Evolutionary conservation across 92 coral and sea anemone species (phyloP), one percentile per base, ranked within the genome.

Genomic region (Epizoanthus rinbou): DNA sequence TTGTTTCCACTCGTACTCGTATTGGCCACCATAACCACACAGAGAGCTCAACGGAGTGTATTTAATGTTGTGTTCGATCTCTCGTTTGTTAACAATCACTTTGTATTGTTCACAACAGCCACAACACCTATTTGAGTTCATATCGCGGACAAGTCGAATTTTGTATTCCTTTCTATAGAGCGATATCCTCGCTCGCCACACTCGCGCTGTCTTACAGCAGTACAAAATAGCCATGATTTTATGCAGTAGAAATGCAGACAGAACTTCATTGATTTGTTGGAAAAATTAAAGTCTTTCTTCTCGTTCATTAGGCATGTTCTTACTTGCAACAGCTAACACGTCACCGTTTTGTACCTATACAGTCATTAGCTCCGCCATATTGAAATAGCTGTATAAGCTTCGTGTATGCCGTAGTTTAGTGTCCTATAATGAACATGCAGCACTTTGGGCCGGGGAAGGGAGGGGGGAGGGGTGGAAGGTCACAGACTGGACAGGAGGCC

Each of bases 1-100:
- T 23, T 85, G 83, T 66, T 85, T 75, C 91, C 91, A 88, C 28
- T 79, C 83, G 13, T 79, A 85, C 43, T 88, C 89, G 17, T 78
- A 63, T 8, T 78, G 82, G 6, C 91, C 89, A 52, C 76, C 78
- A 31, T 78, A 50, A 64, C 82, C 82, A 67, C 87, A 88, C 18
- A 88, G 78, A 8, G 82, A 80, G 39, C 85, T 85, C 52, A 80
- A 88, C 4, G 80, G 82, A 14, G 78, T 47, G 64, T 79, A 81
- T 22, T 84, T 80, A 11, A 88, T 56, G 52, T 74, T 23, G 21
- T 70, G 83, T 5, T 84, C 67, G 21, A 88, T 56, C 33, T 69
- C 80, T 52, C 70, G 39, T 45, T 71, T 73, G 86, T 88, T 85
- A 3, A 88, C 89, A 9, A 76, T 69, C 41, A 88, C 82, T 33